Evolutionary conservation across 2,888 invertebrate genomes (phyloP), one percentile per base, ranked within the genome.

Genomic region (Morpho achilles): DNA sequence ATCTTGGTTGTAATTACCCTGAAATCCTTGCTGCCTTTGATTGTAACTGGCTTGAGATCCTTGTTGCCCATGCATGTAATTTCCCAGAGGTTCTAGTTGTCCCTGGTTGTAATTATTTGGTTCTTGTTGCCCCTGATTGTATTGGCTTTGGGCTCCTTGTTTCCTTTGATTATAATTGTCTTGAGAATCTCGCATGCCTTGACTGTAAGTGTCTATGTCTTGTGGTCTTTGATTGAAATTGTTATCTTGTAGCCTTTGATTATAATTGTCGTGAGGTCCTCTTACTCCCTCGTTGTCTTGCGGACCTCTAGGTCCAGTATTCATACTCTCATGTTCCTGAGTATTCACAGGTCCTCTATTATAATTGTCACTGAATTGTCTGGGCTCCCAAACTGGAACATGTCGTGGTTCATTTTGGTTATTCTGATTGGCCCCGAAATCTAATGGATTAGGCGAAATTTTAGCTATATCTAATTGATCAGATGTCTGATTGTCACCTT

Each of bases 331-430:
- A 8, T 55, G 59, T 41, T 23, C 46, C 16, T 54, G 50, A 6
- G 22, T 51, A 48, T 59, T 48, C n/a, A 53, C n/a, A 8, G 53
- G 10, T 9, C 49, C 45, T 44, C 51, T 61, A 45, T 50, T 62
- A 9, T 46, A 23, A 51, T 32, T 49, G 10, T 61, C 63, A 39
- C 22, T 10, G 10, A 41, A 45, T 49, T 60, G 58, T 16, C 58
- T 58, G 40, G 58, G 50, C 40, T 65, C 62, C 63, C 64, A 65
- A 32, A 23, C 51, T 23, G 63, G 55, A 40, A 8, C 1, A 8
- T 46, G 8, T 48, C 45, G n/a, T 9, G 1, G 58, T 44, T 57
- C 57, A 10, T 56, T 55, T 8, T 23, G 50, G 22, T 44, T 58
- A 16, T 47, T 59, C 40, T 52, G 50, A 9, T 60, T 59, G 44